Evolutionary conservation across 2,113 vertebrate species (phyloP).

Genomic region (Psittacara wagleri): DNA sequence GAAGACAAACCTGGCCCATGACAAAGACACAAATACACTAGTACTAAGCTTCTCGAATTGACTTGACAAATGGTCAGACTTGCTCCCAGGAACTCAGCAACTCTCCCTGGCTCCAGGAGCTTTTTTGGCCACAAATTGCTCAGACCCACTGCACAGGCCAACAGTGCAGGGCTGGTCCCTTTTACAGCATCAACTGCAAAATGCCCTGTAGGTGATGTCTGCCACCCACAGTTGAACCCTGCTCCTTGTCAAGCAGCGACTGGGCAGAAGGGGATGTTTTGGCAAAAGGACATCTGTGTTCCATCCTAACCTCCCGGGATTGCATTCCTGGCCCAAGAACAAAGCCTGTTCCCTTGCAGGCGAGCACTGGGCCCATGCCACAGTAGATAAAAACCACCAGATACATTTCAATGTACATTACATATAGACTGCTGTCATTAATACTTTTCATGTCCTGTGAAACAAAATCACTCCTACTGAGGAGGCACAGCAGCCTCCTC

Average conservation of each 20-base stretch:
- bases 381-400: neutral
- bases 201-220: accelerated
- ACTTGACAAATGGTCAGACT: neutral
- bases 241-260: accelerated
- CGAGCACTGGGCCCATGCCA: neutral
- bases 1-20: neutral
- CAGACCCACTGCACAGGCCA: neutral
- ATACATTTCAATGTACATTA: neutral
- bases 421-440: neutral
- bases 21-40: neutral
- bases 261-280: neutral
- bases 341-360: neutral
- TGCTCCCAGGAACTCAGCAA: neutral
- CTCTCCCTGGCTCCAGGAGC: neutral
- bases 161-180: neutral
- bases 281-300: neutral
- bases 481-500: neutral
- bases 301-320: neutral
- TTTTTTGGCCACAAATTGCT: neutral
- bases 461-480: neutral
- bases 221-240: neutral
- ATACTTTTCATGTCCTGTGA: neutral
- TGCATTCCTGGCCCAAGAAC: neutral
- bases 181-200: neutral
- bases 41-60: neutral